Conservation (phyloP, 2,888 invertebrate species). For the Melipona beecheii region DNA sequence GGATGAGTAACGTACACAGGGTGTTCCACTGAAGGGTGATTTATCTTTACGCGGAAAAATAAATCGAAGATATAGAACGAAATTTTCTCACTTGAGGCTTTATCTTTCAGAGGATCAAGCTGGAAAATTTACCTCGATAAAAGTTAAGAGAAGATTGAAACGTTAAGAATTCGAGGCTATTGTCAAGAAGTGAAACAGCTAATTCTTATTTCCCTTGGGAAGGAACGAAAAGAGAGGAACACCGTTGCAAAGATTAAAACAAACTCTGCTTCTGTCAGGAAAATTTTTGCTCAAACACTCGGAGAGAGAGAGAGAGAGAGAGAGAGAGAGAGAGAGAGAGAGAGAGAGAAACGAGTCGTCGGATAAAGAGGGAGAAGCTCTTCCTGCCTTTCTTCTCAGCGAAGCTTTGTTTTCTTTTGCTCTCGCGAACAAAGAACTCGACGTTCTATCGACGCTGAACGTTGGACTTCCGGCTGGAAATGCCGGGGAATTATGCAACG, state of each 20-base stretch:
- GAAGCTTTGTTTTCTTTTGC: slow-evolving; percentile 6
- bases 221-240: not conserved
- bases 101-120: no score
- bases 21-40: not conserved
- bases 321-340: not conserved
- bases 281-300: not conserved
- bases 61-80: no score
- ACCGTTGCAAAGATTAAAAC: not conserved
- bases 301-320: no score
- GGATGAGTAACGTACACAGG: not conserved
- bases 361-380: slow-evolving; percentile 39
- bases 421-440: not conserved
- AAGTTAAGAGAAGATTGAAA: not conserved
- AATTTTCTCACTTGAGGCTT: no score
- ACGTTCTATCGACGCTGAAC: slow-evolving; percentile 18
- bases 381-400: slow-evolving; percentile 25
- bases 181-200: not conserved
- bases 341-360: no score
- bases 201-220: not conserved
- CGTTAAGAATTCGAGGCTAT: not conserved
- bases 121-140: not conserved
- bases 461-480: slow-evolving; percentile 20
- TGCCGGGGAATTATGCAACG: slow-evolving; percentile 26
- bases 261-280: not conserved
- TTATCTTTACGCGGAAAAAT: no score